Base-by-base conservation (phyloP, 2,113 vertebrate species). In the Zosterops hypoxanthus region DNA sequence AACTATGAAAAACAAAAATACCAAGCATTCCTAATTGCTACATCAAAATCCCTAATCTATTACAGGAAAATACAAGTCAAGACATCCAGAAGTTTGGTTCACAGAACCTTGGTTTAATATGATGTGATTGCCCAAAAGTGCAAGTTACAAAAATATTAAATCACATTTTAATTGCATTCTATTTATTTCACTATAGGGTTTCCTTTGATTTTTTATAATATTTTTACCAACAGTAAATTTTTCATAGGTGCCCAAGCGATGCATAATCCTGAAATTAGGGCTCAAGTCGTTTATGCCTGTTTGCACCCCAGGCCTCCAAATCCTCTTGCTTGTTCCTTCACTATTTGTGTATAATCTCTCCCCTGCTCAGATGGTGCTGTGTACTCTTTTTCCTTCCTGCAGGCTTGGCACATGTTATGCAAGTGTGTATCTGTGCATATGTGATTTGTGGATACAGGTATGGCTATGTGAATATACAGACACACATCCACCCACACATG, bases 391-490 rank as follows among this genome's bases (percentile, higher is more conserved):
- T 50, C 44, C 18, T 6, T 4, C 9, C 34, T 6, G 33, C 8
- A 86, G 19, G 36, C 7, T 36, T 25, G 50, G 55, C 12, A 46
- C 28, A 8, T 6, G 13, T 18, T 33, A 66, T 63, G 22, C 25
- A 24, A 1, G 5, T 25, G 33, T 5, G 3, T 13, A 24, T 41
- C 29, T 23, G 4, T 7, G 41, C 34, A n/a, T 1, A 18, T 6
- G 22, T 23, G 11, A 29, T 44, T 42, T 28, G 31, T 61, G 66
- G 20, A 25, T 22, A 16, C 9, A 6, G 4, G 21, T 33, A 34
- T 12, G 22, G 4, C 9, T 1, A 52, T 5, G 31, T 19, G 41
- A 56, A n/a, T 10, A 39, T 1, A 53, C 21, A 73, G 14, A 81
- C 19, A 59, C 15, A 55, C 26, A 31, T 26, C 31, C 47, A 57